These are phyloP conservation scores for Stegana nigrithorax DNA, from an alignment of 2,888 invertebrate genomes.

Conservation along the genomic window DNA sequence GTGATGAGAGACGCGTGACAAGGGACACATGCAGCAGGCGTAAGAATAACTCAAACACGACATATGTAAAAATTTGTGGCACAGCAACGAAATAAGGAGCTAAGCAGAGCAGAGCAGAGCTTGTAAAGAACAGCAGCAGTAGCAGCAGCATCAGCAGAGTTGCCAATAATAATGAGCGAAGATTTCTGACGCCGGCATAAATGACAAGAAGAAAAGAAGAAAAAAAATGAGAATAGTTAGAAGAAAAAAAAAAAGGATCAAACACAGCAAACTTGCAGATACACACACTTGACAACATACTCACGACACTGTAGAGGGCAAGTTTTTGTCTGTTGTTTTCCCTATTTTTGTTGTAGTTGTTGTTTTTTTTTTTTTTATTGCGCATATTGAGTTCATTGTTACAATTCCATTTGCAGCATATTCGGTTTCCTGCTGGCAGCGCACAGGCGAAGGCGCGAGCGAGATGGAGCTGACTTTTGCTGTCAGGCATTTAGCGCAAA, in stretches of 20 bases:
- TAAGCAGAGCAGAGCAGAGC: neutral
- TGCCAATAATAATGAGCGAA: slow-evolving; percentile 55
- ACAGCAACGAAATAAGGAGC: neutral
- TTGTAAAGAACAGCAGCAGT: neutral
- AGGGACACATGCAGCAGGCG: too few relatives aligned
- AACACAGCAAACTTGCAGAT: neutral
- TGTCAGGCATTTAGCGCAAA: slow-evolving; percentile 47
- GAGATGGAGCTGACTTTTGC: slow-evolving; percentile 27
- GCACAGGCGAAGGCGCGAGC: neutral
- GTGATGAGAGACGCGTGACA: too few relatives aligned
- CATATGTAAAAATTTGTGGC: neutral
- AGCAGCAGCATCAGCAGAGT: slow-evolving; percentile 27
- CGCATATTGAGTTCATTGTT: slow-evolving; percentile 45
- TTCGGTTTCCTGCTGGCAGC: slow-evolving; percentile 40
- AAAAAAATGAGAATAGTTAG: neutral
- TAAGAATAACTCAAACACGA: too few relatives aligned
- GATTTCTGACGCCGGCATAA: slow-evolving; percentile 50
- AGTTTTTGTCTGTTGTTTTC: slow-evolving; percentile 9
- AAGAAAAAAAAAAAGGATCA: neutral
- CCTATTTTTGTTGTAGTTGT: neutral
- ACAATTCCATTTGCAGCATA: slow-evolving; percentile 54
- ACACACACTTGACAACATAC: neutral
- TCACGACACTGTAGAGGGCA: slow-evolving; percentile 6
- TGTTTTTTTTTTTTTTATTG: slow-evolving; percentile 21
- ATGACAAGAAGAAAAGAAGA: slow-evolving; percentile 34